Evolutionary conservation across 1,140 invertebrate genomes (phyloP).

Genomic region (Nomia melanderi): DNA sequence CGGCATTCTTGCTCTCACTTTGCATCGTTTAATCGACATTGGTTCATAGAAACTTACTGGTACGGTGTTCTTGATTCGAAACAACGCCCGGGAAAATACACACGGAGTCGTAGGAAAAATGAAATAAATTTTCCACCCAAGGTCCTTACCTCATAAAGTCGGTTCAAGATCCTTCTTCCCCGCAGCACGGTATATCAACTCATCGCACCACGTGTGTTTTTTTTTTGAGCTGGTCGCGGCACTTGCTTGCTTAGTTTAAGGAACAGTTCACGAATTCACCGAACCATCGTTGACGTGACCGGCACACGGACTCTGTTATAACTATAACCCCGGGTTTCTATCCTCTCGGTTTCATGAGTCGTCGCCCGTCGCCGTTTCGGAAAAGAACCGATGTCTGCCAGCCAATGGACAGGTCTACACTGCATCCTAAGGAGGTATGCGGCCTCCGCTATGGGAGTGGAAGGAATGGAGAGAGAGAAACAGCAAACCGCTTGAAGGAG

Average conservation of each 20-base stretch:
- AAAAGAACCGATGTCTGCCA: slow-evolving; percentile 73
- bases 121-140: background rate
- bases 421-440: slow-evolving; percentile 78
- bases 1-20: background rate
- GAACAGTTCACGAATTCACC: slow-evolving; percentile 27
- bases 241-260: slow-evolving; percentile 3
- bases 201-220: slow-evolving; percentile 60
- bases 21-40: background rate
- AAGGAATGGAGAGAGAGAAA: slow-evolving; percentile 70
- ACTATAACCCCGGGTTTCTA: slow-evolving; percentile 6
- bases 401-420: slow-evolving; percentile 74
- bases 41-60: no score
- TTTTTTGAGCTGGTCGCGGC: slow-evolving; percentile 8
- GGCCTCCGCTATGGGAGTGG: slow-evolving; percentile 70
- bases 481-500: slow-evolving; percentile 51
- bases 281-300: slow-evolving; percentile 47
- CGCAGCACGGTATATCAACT: slow-evolving; percentile 57
- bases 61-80: no score
- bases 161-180: slow-evolving; percentile 45
- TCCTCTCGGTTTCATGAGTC: slow-evolving; percentile 49
- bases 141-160: slow-evolving; percentile 59
- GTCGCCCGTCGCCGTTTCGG: slow-evolving; percentile 48
- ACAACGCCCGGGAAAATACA: no score
- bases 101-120: no score
- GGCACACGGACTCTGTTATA: background rate